phyloP scores from a whole-genome alignment of 2,797 vertebrate genomes.

The Eulemur mongoz region DNA sequence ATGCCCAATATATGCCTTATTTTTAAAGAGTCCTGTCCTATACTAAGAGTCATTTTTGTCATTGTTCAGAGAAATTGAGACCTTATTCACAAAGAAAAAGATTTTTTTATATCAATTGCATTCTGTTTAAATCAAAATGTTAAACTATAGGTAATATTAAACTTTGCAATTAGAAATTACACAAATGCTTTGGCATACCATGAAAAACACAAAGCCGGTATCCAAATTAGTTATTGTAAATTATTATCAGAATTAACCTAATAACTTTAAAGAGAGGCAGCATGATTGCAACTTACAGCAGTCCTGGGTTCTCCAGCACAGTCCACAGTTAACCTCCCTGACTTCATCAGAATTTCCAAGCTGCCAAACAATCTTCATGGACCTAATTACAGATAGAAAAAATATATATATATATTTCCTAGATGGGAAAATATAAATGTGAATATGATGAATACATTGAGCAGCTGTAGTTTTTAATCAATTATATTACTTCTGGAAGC shows the following conservation, averaged over 20 bases:
- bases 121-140: conserved; percentile 55
- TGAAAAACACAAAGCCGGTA: not conserved
- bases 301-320: not conserved
- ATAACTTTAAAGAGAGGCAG: not conserved
- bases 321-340: not conserved
- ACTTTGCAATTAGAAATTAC: not conserved
- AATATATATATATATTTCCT: not conserved
- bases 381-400: not conserved
- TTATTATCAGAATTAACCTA: not conserved
- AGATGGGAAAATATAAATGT: not conserved
- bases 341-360: not conserved
- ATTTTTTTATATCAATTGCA: conserved; percentile 41
- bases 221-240: not conserved
- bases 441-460: not conserved
- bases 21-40: conserved; percentile 52
- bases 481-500: not conserved
- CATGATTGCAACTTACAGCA: no score
- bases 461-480: conserved; percentile 15
- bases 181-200: not conserved
- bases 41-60: conserved; percentile 51
- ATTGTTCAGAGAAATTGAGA: conserved; percentile 55
- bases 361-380: conserved; percentile 1
- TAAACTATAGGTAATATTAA: not conserved
- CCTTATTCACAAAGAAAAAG: conserved; percentile 73
- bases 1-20: conserved; percentile 83